Conservation (phyloP, 2,797 vertebrate genomes). For the Odontamblyopus lacepedii region DNA sequence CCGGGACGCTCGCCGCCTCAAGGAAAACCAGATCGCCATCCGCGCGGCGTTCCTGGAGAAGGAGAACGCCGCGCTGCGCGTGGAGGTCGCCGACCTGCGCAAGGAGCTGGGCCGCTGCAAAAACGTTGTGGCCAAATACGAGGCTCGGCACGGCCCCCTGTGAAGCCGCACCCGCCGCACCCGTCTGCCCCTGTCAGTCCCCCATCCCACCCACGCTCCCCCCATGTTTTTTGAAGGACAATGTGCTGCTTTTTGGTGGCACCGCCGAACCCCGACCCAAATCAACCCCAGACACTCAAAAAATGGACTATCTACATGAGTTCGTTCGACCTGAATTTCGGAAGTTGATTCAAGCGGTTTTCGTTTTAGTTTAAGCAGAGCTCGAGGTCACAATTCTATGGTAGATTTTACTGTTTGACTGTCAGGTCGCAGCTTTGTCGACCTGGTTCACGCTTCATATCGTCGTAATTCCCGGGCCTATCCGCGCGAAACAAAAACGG, state of each 20-base stretch:
- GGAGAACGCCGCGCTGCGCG: constrained; percentile 91
- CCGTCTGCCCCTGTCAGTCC: background rate
- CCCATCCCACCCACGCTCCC: background rate
- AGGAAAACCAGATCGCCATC: constrained; percentile 99
- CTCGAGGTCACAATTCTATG: too few species aligned
- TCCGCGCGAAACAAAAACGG: too few species aligned
- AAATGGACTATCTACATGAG: background rate
- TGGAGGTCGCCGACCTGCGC: constrained; percentile 91
- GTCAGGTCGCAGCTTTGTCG: too few species aligned
- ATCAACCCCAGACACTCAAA: background rate
- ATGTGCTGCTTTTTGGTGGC: constrained; percentile 74
- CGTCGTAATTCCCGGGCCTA: too few species aligned
- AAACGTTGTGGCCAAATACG: constrained; percentile 92
- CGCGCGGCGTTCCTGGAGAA: constrained; percentile 95
- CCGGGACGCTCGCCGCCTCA: constrained; percentile 91
- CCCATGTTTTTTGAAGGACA: constrained; percentile 77
- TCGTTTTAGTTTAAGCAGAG: too few species aligned
- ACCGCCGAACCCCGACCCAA: constrained; percentile 50
- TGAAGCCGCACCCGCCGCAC: constrained; percentile 55
- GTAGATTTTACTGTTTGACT: too few species aligned
- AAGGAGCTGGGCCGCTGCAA: constrained; percentile 97
- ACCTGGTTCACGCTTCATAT: too few species aligned
- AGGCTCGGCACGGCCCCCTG: constrained; percentile 89
- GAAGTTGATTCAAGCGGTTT: too few species aligned
- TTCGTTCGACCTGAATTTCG: background rate